Base-by-base conservation (phyloP, 2,797 vertebrate species). In the Pagetopsis macropterus region DNA sequence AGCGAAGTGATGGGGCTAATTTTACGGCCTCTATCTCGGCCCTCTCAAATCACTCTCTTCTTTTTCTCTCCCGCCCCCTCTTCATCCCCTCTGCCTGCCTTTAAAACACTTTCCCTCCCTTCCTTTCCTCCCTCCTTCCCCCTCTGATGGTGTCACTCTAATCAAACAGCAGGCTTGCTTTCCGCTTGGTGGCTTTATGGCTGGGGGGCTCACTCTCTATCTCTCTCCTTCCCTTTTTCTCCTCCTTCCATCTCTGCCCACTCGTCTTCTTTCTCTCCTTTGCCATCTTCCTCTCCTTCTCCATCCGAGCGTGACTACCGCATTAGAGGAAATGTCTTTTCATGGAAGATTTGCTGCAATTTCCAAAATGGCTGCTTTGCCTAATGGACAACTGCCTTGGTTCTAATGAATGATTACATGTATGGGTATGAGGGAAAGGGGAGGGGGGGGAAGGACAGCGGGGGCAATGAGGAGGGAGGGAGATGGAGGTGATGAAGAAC, bases 291-390 rank as follows among this genome's bases (percentile, higher is more conserved):
- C 82, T 76, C 75, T 85, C 75, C 62, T 78, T 83, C 79, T 87
- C 88, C 92, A 89, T 92, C 91, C 62, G 54, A 87, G 93, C 89
- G 91, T 94, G 94, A 94, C 95, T 92, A 84, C 93, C 89, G 93
- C 95, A 94, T 95, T 94, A 95, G 90, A 95, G 94, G 94, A 96
- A 96, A 95, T 95, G 92, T 94, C 94, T 96, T 96, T 97, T 95
- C 94, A 94, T 93, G 94, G 94, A 95, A 96, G 94, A 96, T 95
- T 95, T 95, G 92, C 94, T 92, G 91, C 94, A 93, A 90, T 95
- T 95, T 94, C 93, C 90, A 94, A 94, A 95, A 94, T 90, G 90
- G 91, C 91, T 91, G 85, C 88, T 88, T 92, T 93, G 91, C 90
- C 94, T 96, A 96, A 97, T 96, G 95, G 95, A 95, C 95, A 95